Evolutionary conservation across 2,888 invertebrate species (phyloP).

Genomic region (Drosophila robusta): DNA sequence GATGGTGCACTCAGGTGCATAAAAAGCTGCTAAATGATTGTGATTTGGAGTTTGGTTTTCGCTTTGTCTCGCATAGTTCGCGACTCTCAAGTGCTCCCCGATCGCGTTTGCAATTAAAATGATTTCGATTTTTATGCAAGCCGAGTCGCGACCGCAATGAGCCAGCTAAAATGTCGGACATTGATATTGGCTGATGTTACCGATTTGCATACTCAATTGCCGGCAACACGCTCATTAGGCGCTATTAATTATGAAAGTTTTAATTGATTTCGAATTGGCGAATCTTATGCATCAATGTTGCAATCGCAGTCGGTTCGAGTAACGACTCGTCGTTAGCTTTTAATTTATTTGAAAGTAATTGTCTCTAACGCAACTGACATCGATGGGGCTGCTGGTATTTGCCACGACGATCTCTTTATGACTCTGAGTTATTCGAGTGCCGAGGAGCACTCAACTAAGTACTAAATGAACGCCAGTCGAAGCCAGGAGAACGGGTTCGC

Average conservation of each 20-base stretch:
- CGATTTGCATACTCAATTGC: slow-evolving; percentile 53
- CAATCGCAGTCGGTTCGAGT: slow-evolving; percentile 20
- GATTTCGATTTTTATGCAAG: slow-evolving; percentile 16
- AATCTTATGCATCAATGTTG: slow-evolving; percentile 21
- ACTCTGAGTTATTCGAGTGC: slow-evolving; percentile 47
- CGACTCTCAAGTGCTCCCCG: slow-evolving; percentile 23
- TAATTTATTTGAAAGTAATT: slow-evolving; percentile 60
- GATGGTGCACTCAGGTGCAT: slow-evolving; percentile 47
- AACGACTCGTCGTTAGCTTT: slow-evolving; percentile 39
- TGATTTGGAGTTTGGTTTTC: slow-evolving; percentile 32
- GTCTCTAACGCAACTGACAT: slow-evolving; percentile 46
- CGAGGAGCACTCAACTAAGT: slow-evolving; percentile 29
- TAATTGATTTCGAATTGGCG: slow-evolving; percentile 46
- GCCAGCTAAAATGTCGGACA: slow-evolving; percentile 19
- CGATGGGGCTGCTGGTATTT: slow-evolving; percentile 33
- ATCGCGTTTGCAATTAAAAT: slow-evolving; percentile 34
- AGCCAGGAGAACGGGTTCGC: slow-evolving; percentile 45
- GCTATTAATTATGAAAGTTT: slow-evolving; percentile 65
- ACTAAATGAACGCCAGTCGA: slow-evolving; percentile 2
- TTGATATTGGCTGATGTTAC: slow-evolving; percentile 35
- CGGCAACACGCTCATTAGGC: slow-evolving; percentile 43
- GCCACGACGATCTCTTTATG: slow-evolving; percentile 36
- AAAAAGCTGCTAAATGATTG: slow-evolving; percentile 62
- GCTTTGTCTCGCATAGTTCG: slow-evolving; percentile 16
- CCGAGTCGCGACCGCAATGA: not conserved